Evolutionary conservation across 2,113 vertebrate genomes (phyloP), one percentile per base, ranked within the genome.

Genomic region (Malurus melanocephalus): DNA sequence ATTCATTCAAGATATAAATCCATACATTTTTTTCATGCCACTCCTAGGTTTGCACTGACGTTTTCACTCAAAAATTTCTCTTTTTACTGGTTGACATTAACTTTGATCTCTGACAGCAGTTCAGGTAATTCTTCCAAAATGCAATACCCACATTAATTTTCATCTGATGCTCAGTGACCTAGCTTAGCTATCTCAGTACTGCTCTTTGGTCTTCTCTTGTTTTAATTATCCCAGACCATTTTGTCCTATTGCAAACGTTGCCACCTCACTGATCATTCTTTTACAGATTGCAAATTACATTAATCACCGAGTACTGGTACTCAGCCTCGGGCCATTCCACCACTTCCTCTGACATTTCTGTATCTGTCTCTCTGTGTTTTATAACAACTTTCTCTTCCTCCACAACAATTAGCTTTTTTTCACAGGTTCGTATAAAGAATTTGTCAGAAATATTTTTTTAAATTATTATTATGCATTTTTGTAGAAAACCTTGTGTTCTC

Each of bases 161-260:
- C 77, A 53, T 88, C 80, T 72, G 82, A 85, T 84, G 69, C 46
- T 72, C 16, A 4, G 68, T 83, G 89, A 91, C 76, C 60, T 85
- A 83, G 20, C 76, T 78, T 72, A 64, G 56, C 62, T 91, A 56
- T 60, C 73, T 74, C 82, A 46, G 30, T 71, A 42, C 32, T 33
- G 35, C 30, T 77, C 65, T 60, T 78, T 6, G 4, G 42, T 89
- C 73, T 80, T 83, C 35, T 80, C 60, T 89, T 42, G 12, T 88
- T 87, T 88, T 94, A 96, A 94, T 91, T 94, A 96, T 77, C 65
- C 13, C 65, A 72, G 88, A 94, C 53, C 78, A 80, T 89, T 91
- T 27, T 89, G 85, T 91, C 33, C 3, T 83, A 68, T 64, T 86
- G 82, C 76, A 91, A 93, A 78, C 0, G 4, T 87, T 92, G 76